Base-by-base conservation (phyloP, 37 sponge, comb jelly and placozoan species). In the Beroe forskalii region DNA sequence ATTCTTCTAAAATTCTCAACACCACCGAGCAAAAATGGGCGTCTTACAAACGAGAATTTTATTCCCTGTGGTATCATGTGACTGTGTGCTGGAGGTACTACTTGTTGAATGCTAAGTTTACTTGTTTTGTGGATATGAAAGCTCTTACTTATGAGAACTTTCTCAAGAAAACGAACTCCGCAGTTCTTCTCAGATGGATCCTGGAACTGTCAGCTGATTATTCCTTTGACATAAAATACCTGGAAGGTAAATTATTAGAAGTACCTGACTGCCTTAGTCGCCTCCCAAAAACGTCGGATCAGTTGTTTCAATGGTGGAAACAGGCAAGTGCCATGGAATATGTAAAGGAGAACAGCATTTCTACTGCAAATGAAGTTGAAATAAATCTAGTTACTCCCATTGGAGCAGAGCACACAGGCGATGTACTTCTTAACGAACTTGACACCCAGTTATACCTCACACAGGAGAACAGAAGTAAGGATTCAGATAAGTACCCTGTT, bases 1-100 rank as follows among this genome's bases (percentile, higher is more conserved):
- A 62, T 86, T 67, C 91, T 22, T 91, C 92, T 40, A 67, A 92
- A 14, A 40, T 80, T 61, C 76, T 94, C 0, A 93, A 67, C 30
- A 40, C 0, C 20, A 72, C 95, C 20, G 93, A 94, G 63, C 43
- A 42, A 43, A 80, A 37, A 44, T 80, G 55, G 44, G 30, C 86
- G 25, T 80, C 86, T 1, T 80, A 24, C 55, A 80, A 80, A 42
- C 37, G 86, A 17, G 86, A 80, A 43, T 43, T 80, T 6, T 80
- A 42, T 25, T 32, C 86, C 2, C 86, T 80, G 19, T 80, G 55
- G 55, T 80, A 80, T 25, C 86, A 80, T 37, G 55, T 80, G 31
- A 80, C 86, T 22, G 55, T 28, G 17, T 20, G 22, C 23, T 80
- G 86, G 86, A 41, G 86, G 30, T 80, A 80, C 55, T 80, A 80